These are phyloP conservation scores for Pseudanteris insignis DNA, from an alignment of 2,888 invertebrate species.

Conservation along the genomic window DNA sequence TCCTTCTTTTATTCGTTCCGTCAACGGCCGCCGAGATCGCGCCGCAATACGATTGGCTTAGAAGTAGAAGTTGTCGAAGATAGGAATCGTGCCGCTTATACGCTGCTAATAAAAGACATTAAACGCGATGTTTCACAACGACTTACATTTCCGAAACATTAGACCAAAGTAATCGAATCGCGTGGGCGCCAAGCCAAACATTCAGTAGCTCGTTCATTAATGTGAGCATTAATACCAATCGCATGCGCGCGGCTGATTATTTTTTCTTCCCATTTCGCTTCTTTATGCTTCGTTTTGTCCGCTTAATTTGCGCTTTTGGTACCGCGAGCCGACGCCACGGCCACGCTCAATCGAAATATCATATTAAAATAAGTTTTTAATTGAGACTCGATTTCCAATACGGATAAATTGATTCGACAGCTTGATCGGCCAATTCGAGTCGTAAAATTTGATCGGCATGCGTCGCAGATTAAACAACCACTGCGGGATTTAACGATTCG, in stretches of 20 bases:
- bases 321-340: not conserved
- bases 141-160: conserved; percentile 40
- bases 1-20: not conserved
- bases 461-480: no score
- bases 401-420: no score
- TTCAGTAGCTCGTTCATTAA: conserved; percentile 46
- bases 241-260: conserved; percentile 32
- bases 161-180: conserved; percentile 37
- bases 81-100: conserved; percentile 28
- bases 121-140: conserved; percentile 44
- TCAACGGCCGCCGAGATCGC: conserved; percentile 9
- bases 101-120: conserved; percentile 38
- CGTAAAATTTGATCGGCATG: no score
- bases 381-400: no score
- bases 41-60: conserved; percentile 16
- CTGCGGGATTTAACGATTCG: no score
- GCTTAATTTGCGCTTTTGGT: not conserved
- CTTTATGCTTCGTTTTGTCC: conserved; percentile 12
- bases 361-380: no score
- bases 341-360: no score
- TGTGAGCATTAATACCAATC: conserved; percentile 39
- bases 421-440: no score
- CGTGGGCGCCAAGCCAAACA: conserved; percentile 44
- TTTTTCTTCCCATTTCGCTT: conserved; percentile 21
- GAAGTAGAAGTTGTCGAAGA: conserved; percentile 33